Evolutionary conservation across 2,797 vertebrate genomes (phyloP).

Genomic region (Argentina silus): DNA sequence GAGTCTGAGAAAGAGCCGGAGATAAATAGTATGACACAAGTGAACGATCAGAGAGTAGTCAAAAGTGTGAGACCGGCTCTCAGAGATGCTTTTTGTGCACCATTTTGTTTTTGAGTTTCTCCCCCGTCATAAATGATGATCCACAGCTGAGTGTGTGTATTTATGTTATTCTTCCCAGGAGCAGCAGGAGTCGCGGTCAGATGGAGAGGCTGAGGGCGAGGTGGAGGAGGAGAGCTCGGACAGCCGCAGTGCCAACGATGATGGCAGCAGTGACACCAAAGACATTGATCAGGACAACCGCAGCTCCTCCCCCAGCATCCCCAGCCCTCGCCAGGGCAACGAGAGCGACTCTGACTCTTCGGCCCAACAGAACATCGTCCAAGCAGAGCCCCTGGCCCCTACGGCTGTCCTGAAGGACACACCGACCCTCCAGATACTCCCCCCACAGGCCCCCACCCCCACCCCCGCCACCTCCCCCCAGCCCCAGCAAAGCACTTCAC

Average conservation of each 20-base stretch:
- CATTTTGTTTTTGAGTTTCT: too few species aligned
- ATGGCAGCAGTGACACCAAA: slow-evolving; percentile 97
- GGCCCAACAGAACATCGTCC: slow-evolving; percentile 72
- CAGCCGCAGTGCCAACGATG: slow-evolving; percentile 95
- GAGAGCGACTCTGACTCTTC: slow-evolving; percentile 98
- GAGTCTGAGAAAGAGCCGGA: neutral
- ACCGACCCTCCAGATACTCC: slow-evolving; percentile 63
- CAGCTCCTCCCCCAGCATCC: slow-evolving; percentile 97
- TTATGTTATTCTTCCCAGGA: slow-evolving; percentile 1
- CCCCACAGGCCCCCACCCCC: slow-evolving; percentile 62
- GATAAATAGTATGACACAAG: too few species aligned
- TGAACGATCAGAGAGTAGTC: neutral
- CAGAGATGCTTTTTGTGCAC: neutral
- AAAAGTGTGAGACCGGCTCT: neutral
- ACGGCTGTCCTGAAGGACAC: slow-evolving; percentile 51
- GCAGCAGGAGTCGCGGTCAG: slow-evolving; percentile 87
- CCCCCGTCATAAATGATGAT: too few species aligned
- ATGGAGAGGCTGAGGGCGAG: slow-evolving; percentile 78
- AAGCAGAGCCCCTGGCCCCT: slow-evolving; percentile 60
- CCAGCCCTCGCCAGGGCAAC: slow-evolving; percentile 95
- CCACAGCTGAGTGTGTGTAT: neutral
- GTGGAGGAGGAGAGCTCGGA: slow-evolving; percentile 90
- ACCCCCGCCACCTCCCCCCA: slow-evolving; percentile 70
- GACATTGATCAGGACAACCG: slow-evolving; percentile 99
- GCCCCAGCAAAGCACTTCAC: slow-evolving; percentile 66